phyloP scores from a whole-genome alignment of 2,797 vertebrate species.

The Zenarchopterus dispar region DNA sequence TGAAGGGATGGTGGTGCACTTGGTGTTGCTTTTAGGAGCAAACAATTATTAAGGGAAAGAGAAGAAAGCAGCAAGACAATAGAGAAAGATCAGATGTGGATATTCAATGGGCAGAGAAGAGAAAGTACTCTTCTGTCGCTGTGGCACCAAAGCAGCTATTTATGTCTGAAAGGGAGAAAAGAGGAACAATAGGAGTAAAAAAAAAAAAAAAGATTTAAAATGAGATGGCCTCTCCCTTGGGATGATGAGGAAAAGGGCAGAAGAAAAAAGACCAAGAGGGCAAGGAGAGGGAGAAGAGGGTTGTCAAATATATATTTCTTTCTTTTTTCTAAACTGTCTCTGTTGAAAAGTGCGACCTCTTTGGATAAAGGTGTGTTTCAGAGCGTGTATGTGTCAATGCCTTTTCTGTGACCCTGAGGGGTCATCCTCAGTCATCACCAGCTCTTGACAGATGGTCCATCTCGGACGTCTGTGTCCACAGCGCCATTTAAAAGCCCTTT shows the following conservation, averaged over 20 bases:
- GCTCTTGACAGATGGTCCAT: constrained; percentile 29
- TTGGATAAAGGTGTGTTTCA: constrained; percentile 14
- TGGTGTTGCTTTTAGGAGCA: constrained; percentile 3
- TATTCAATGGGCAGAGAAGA: constrained; percentile 9
- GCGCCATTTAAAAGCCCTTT: constrained; percentile 9
- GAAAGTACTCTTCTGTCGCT: neutral
- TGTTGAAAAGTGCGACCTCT: constrained; percentile 38
- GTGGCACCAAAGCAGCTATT: constrained; percentile 12
- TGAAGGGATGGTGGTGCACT: constrained; percentile 5
- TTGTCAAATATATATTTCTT: constrained; percentile 18
- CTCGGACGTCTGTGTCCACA: constrained; percentile 8
- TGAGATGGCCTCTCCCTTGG: constrained; percentile 16
- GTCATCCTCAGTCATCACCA: constrained; percentile 11
- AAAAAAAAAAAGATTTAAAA: constrained; percentile 33
- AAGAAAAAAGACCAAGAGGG: constrained; percentile 9
- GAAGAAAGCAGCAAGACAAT: constrained; percentile 22
- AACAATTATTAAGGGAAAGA: constrained; percentile 14
- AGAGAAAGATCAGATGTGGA: neutral
- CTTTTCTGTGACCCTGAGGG: constrained; percentile 18
- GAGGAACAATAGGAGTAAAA: constrained; percentile 17
- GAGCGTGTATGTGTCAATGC: constrained; percentile 10
- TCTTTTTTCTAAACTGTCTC: neutral
- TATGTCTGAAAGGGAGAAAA: constrained; percentile 14
- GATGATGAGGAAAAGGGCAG: constrained; percentile 21
- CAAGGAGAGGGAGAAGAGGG: constrained; percentile 4